Evolutionary conservation across 1,140 invertebrate species (phyloP).

Genomic region (Drosophila jambulina): DNA sequence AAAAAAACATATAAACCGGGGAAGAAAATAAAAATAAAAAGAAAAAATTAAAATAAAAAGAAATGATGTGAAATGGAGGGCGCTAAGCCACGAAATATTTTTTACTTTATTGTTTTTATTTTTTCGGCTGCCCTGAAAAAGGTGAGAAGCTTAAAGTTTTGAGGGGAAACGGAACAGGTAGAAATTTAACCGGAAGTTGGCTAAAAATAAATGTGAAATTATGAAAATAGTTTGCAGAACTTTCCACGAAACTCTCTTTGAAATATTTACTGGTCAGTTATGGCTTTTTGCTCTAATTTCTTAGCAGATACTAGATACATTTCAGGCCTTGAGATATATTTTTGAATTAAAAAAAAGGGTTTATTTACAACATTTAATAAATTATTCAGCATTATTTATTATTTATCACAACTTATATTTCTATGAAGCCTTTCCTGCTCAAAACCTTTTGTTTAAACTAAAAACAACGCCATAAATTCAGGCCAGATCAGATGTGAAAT

Average conservation of each 20-base stretch:
- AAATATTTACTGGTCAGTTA: neutral
- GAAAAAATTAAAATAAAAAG: constrained; percentile 35
- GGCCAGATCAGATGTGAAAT: constrained; percentile 18
- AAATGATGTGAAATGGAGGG: constrained; percentile 51
- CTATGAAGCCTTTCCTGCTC: neutral
- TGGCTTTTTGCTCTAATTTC: neutral
- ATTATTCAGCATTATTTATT: neutral
- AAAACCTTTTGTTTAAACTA: neutral
- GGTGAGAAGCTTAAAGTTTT: constrained; percentile 32
- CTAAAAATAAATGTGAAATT: constrained; percentile 34
- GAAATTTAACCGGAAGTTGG: constrained; percentile 25
- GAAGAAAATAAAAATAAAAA: constrained; percentile 26
- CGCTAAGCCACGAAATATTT: constrained; percentile 50
- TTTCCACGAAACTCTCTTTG: constrained; percentile 4
- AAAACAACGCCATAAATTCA: constrained; percentile 21
- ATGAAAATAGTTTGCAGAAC: constrained; percentile 21
- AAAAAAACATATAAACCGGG: constrained; percentile 7
- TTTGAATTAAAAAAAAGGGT: neutral
- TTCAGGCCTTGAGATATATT: neutral
- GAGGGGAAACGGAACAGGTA: neutral
- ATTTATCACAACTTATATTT: neutral
- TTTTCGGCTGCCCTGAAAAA: constrained; percentile 20
- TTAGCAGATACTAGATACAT: neutral
- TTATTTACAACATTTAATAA: neutral
- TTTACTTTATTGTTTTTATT: constrained; percentile 40